A percentile compares a stretch with the other conserved stretches of the same genome.
phyloP scores from a whole-genome alignment of 1,140 invertebrate genomes.

The Aphelinus atriplicis region DNA sequence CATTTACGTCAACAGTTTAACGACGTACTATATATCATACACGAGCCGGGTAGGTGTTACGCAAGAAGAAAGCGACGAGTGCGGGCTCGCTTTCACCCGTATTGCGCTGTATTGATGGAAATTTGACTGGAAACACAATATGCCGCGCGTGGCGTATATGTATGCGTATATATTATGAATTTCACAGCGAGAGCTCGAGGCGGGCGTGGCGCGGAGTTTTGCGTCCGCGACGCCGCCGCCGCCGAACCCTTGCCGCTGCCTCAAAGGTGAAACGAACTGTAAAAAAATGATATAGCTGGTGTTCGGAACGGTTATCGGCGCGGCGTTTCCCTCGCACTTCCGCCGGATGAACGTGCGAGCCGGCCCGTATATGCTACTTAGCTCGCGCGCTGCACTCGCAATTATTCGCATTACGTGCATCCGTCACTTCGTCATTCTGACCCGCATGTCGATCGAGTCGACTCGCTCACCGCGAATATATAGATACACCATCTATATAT shows the following conservation, averaged over 20 bases:
- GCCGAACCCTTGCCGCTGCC: background rate
- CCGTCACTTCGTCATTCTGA: no score
- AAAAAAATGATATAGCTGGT: background rate
- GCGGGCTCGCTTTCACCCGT: no score
- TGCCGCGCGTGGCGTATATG: background rate
- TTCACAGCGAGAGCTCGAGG: background rate
- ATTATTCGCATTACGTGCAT: no score
- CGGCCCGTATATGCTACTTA: background rate
- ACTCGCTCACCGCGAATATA: no score
- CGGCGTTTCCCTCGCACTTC: background rate
- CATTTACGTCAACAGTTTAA: background rate
- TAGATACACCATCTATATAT: no score
- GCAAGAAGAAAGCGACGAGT: no score
- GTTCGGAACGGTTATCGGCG: background rate
- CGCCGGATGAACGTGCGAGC: slow-evolving; percentile 6
- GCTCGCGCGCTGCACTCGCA: no score
- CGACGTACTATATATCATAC: no score
- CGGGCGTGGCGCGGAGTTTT: background rate
- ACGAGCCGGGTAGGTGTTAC: no score
- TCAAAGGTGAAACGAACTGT: background rate
- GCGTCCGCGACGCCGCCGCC: background rate
- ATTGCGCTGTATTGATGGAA: no score
- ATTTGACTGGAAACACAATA: no score
- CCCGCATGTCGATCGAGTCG: no score
- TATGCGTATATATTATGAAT: background rate